Evolutionary conservation across 1,140 invertebrate species (phyloP), one percentile per base, ranked within the genome.

Genomic region (Trichonephila inaurata): DNA sequence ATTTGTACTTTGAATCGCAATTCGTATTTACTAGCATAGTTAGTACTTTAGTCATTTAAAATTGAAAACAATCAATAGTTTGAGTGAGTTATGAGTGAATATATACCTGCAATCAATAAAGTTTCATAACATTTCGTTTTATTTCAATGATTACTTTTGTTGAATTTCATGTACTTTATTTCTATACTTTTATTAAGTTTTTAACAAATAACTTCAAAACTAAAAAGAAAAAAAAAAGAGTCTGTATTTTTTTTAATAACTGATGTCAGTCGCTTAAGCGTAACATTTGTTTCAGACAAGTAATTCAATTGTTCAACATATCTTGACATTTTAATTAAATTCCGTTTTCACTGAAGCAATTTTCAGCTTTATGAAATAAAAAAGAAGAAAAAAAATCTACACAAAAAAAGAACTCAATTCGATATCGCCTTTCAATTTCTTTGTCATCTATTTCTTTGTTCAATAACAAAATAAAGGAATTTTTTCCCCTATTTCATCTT

Each of bases 321-420:
- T 77, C 33, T 77, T 77, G 72, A 77, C 33, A 77, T 40, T 77
- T 77, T 77, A 77, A 77, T 77, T 77, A 77, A 77, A 77, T 40
- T 40, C 18, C 18, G 4, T 28, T 12, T 77, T 14, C n/a, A 33
- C 18, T 77, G 16, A 40, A 77, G 28, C 33, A 33, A 77, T 77
- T 77, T 77, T 12, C 3, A 77, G 18, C 33, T 28, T 77, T 5
- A 77, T 7, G 4, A 64, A 19, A 18, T 14, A 64, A 64, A 51
- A 12, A 51, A 51, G 10, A 12, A 51, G 8, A 51, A 51, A 5
- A 51, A 51, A 51, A 7, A 51, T 51, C 51, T 0, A 51, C 21
- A 24, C 5, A 14, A 24, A 10, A 69, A n/a, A 24, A 69, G 66
- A 69, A 14, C 8, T 51, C 66, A 69, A 16, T 77, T 40, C 72